Evolutionary conservation across 2,888 invertebrate species (phyloP).

Genomic region (Alviniconcha strummeri): DNA sequence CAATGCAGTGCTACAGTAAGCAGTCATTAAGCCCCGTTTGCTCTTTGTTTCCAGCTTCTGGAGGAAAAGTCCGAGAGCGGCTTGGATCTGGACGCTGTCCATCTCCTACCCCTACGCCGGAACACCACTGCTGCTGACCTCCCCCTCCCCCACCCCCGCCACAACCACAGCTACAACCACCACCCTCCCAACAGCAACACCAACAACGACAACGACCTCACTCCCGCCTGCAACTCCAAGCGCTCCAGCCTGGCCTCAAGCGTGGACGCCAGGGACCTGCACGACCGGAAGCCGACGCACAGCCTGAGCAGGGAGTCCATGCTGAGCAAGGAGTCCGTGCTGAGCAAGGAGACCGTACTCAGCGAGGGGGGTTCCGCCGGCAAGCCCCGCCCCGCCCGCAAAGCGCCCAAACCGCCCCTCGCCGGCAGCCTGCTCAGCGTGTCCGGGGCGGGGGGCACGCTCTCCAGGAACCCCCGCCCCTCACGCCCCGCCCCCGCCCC

Average conservation of each 20-base stretch:
- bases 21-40: not conserved
- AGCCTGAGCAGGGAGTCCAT: slow-evolving; percentile 29
- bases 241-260: slow-evolving; percentile 26
- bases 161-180: slow-evolving; percentile 45
- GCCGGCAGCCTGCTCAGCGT: not conserved
- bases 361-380: not conserved
- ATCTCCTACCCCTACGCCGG: slow-evolving; percentile 6
- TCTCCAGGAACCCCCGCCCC: slow-evolving; percentile 39
- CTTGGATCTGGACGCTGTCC: slow-evolving; percentile 6
- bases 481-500: slow-evolving; percentile 39
- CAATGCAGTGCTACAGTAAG: too few species aligned
- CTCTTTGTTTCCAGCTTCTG: slow-evolving; percentile 41
- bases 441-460: not conserved
- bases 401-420: slow-evolving; percentile 16
- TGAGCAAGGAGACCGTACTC: too few species aligned
- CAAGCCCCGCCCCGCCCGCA: slow-evolving; percentile 6
- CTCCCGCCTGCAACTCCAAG: slow-evolving; percentile 51
- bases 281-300: slow-evolving; percentile 18
- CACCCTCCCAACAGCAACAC: slow-evolving; percentile 3
- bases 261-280: slow-evolving; percentile 20
- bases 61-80: slow-evolving; percentile 37
- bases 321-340: not conserved
- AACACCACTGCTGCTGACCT: not conserved
- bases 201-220: slow-evolving; percentile 46
- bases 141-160: not conserved